phyloP scores from a whole-genome alignment of 2,888 invertebrate species.

The Ceriagrion tenellum region DNA sequence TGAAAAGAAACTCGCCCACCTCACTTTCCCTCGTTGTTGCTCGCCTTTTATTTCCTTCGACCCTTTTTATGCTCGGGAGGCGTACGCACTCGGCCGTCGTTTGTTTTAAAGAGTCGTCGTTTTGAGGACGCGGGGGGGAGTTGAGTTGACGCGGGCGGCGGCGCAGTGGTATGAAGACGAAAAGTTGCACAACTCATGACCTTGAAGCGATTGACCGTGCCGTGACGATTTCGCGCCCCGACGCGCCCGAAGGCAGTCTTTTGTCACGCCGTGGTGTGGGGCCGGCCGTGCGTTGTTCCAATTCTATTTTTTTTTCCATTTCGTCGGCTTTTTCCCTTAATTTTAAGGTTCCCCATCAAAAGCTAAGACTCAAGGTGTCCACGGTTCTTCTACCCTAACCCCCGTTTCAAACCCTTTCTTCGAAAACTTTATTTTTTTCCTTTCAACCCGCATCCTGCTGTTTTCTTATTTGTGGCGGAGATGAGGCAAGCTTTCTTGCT shows the following conservation, averaged over 20 bases:
- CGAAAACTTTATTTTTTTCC: too few species aligned
- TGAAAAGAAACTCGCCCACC: not conserved
- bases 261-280: not conserved
- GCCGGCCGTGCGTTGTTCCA: not conserved
- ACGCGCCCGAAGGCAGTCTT: not conserved
- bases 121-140: not conserved
- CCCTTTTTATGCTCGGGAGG: not conserved
- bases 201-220: constrained; percentile 14
- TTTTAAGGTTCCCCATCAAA: not conserved
- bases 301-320: not conserved
- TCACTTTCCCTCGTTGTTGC: not conserved
- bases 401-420: too few species aligned
- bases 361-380: too few species aligned
- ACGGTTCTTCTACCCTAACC: too few species aligned
- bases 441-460: too few species aligned
- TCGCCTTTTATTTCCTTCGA: not conserved
- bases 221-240: constrained; percentile 53
- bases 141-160: not conserved
- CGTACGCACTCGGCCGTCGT: not conserved
- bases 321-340: not conserved
- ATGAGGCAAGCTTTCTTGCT: too few species aligned
- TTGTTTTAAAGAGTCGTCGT: not conserved
- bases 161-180: not conserved
- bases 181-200: constrained; percentile 26
- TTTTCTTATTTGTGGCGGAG: too few species aligned